Base-by-base conservation (phyloP, 1,140 invertebrate genomes). In the Brachionus sp. region DNA sequence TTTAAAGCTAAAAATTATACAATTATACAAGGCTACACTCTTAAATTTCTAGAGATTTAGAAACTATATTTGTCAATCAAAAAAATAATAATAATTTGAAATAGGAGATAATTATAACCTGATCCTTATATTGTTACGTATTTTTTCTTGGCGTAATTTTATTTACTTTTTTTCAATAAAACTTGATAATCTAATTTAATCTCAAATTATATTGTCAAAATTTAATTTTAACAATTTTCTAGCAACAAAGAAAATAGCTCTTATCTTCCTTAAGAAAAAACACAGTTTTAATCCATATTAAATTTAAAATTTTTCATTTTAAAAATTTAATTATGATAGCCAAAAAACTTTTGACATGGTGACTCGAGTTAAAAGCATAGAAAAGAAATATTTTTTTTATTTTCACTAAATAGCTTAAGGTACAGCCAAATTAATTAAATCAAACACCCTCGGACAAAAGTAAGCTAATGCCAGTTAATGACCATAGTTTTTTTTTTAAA, bases 121-220 rank as follows among this genome's bases (percentile, higher is more conserved):
- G 66, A 70, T 70, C 66, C 66, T 70, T 39, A 39, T 16, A 37
- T 70, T 16, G 37, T 70, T 33, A 12, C 33, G 13, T 66, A 33
- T 66, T 23, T 66, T 33, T 23, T n/a, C 19, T 70, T 70, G n/a
- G 16, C 50, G 66, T 70, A 70, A 37, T 39, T 70, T 70, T 70
- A 70, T 70, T 70, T 70, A 70, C 66, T 70, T 70, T 70, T 37
- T 70, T 9, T 33, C 4, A 10, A 39, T 19, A 37, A 70, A 19
- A 39, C 37, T 70, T 39, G 25, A 39, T 70, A 70, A 70, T 70
- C 66, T 70, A 70, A 70, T 70, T 39, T 70, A 70, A 70, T 70
- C 66, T 70, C 66, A 70, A 70, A 70, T 70, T 70, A 70, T 70
- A 39, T 70, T 70, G 66, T 70, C 66, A 70, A 70, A 70, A 70